Evolutionary conservation across 2,797 vertebrate species (phyloP), one percentile per base, ranked within the genome.

Genomic region (Hippoglossus hippoglossus): DNA sequence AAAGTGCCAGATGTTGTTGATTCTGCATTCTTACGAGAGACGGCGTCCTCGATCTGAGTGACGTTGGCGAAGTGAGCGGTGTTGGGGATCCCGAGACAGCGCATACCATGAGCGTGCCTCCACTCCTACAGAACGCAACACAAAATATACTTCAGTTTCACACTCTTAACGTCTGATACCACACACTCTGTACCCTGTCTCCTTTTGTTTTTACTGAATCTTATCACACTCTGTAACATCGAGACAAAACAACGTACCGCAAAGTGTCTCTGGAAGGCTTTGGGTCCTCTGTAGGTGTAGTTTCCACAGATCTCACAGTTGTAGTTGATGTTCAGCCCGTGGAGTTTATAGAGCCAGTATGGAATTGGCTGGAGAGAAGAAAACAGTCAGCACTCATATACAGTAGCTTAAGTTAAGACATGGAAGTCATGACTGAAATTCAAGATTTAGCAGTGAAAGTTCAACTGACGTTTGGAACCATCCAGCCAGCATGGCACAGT

Each of bases 231-330:
- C 5, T 24, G 6, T 0, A n/a, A 3, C 9, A 11, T 11, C 19
- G 8, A 84, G 94, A 96, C 10, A 39, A 26, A 58, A 3, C 3
- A 9, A 86, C 90, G 80, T 89, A 99, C 97, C 11, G 98, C 98
- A 71, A 99, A 99, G 92, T 99, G 98, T 36, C 98, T 93, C 92
- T 99, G 98, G 86, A 99, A 99, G 19, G 98, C 98, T 79, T 99
- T 99, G 73, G 98, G 98, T 41, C 98, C 98, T 53, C 97, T 90
- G 94, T 99, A 99, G 0, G 97, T 99, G 91, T 98, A 99, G 93
- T 99, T 99, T 4, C 98, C 97, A 80, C 98, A 99, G 50, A 99
- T 99, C 93, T 99, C 98, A 92, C 98, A 99, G 85, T 99, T 99
- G 94, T 99, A 99, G 93, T 99, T 99, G 93, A 99, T 99, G 88